Percentiles rank a stretch among this genome's conserved stretches.
phyloP scores from a whole-genome alignment of 2,113 vertebrate genomes.

The Xenopus borealis region DNA sequence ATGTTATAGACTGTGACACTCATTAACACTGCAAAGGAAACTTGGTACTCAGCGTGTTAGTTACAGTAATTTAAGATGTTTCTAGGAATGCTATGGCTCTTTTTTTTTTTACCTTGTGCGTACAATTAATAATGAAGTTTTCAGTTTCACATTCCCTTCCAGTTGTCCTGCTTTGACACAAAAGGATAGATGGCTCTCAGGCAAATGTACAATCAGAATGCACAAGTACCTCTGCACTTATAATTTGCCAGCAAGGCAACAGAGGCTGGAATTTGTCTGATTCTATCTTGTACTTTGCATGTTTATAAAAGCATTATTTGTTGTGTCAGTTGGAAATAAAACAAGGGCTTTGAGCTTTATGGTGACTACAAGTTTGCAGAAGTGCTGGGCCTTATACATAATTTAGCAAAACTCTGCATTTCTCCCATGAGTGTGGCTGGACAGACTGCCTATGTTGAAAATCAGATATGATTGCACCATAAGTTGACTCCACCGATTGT shows the following conservation, averaged over 20 bases:
- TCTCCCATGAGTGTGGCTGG: no score
- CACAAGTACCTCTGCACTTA: slow-evolving; percentile 28
- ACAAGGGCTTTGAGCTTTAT: no score
- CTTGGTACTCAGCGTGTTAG: slow-evolving; percentile 48
- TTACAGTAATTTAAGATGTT: slow-evolving; percentile 55
- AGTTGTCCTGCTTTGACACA: slow-evolving; percentile 50
- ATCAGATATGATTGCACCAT: no score
- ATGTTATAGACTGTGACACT: slow-evolving; percentile 44
- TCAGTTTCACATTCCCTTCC: slow-evolving; percentile 49
- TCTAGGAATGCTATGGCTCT: slow-evolving; percentile 51
- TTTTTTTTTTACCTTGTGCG: slow-evolving; percentile 52
- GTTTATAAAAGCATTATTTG: no score
- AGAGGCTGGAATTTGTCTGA: not conserved
- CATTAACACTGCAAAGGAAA: slow-evolving; percentile 56
- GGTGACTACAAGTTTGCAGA: no score
- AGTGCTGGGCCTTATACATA: no score
- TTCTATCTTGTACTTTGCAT: no score
- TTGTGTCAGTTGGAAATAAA: no score
- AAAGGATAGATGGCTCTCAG: slow-evolving; percentile 46
- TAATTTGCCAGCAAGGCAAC: slow-evolving; percentile 6
- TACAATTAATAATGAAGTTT: slow-evolving; percentile 53
- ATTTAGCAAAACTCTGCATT: no score
- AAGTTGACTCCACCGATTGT: no score
- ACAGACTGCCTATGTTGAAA: no score
- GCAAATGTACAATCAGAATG: slow-evolving; percentile 44